A percentile compares a stretch with the other conserved stretches of the same genome.
phyloP scores from a whole-genome alignment of 1,140 invertebrate species.

The Forficula auricularia region DNA sequence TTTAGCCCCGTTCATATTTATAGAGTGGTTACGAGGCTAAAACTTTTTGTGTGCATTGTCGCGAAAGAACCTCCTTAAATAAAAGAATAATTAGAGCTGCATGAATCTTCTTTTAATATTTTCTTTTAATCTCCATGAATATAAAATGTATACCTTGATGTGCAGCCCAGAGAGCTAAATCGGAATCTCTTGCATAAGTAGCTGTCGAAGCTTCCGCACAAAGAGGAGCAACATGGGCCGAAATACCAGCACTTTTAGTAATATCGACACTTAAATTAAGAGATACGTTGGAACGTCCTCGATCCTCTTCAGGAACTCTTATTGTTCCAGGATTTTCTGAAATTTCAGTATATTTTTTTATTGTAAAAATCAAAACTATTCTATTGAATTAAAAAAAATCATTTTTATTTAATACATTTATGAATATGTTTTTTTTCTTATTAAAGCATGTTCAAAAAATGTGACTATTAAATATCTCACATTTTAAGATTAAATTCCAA shows the following conservation, averaged over 20 bases:
- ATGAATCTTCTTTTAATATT: too few relatives aligned
- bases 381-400: too few relatives aligned
- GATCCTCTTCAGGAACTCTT: slow-evolving; percentile 73
- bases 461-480: too few relatives aligned
- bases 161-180: slow-evolving; percentile 58
- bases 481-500: too few relatives aligned
- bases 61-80: too few relatives aligned
- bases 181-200: slow-evolving; percentile 58
- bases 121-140: too few relatives aligned
- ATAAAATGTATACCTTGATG: slow-evolving; percentile 58
- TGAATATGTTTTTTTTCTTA: background rate
- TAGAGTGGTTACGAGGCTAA: too few relatives aligned
- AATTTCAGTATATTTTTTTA: slow-evolving; percentile 37
- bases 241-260: slow-evolving; percentile 44
- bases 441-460: slow-evolving; percentile 1
- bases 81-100: too few relatives aligned
- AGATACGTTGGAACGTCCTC: slow-evolving; percentile 56
- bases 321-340: slow-evolving; percentile 67
- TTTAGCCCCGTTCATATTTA: too few relatives aligned
- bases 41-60: too few relatives aligned
- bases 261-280: slow-evolving; percentile 64
- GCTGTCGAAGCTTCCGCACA: slow-evolving; percentile 58
- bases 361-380: slow-evolving; percentile 3
- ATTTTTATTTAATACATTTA: too few relatives aligned
- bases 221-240: slow-evolving; percentile 49